Evolutionary conservation across 2,113 vertebrate species (phyloP), one percentile per base, ranked within the genome.

Genomic region (Rhinolophus ferrumequinum): DNA sequence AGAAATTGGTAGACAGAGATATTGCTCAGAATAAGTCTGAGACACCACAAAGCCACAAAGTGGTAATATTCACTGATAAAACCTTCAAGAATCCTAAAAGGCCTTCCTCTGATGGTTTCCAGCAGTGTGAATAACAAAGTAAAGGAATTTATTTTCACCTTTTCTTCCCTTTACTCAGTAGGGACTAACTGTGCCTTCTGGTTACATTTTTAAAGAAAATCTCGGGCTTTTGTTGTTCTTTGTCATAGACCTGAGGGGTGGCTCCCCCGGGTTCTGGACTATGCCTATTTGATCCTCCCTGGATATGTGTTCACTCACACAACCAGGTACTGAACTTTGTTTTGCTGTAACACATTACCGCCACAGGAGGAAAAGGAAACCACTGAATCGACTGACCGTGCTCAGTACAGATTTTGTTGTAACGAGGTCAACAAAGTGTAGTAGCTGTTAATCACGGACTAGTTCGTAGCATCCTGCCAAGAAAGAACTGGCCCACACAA

Each of bases 391-490:
- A 22, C 22, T 6, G 30, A 47, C 64, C 73, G 10, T 41, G 76
- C 24, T 95, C 56, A 77, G 60, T n/a, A 62, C 35, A 87, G 54
- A 41, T 77, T 92, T 88, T 88, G 62, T 54, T 69, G 50, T 47
- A 91, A 94, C 30, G 35, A 35, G 13, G 66, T 73, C 76, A 96
- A 77, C 24, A 66, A 56, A 66, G 38, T 33, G n/a, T 30, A 18
- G 67, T 38, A 91, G 30, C 69, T 62, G 1, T 88, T 72, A 93
- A 52, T 82, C 70, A 75, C 2, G 18, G 19, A 35, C 86, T 44
- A 50, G 76, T 21, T 90, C 89, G 77, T 73, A 52, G 82, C 82
- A 73, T 73, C 62, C 50, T 85, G 66, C 80, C 82, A 58, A 90
- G 75, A 95, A 8, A 50, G 77, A 77, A 64, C 64, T 5, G 35